Conservation (phyloP, 2,888 invertebrate genomes). For the Lasioglossum leucozonium region DNA sequence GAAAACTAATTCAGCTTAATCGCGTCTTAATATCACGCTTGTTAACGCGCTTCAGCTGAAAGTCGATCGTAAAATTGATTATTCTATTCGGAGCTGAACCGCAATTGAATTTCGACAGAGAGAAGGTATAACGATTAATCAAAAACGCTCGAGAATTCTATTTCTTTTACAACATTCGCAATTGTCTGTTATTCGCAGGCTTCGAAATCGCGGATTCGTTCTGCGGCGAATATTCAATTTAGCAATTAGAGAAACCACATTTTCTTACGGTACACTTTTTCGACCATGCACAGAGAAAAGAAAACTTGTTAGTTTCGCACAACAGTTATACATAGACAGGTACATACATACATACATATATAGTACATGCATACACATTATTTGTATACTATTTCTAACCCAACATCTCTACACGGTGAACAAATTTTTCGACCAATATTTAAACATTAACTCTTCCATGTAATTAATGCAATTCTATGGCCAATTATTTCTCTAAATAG, state of each 20-base stretch:
- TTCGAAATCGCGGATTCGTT: slow-evolving; percentile 11
- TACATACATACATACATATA: no score
- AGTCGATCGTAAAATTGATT: slow-evolving; percentile 39
- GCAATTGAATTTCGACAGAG: slow-evolving; percentile 44
- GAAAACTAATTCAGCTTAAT: slow-evolving; percentile 38
- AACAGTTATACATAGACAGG: neutral
- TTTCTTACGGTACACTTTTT: neutral
- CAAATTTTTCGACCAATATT: no score
- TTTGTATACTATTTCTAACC: no score
- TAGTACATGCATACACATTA: no score
- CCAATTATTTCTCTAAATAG: no score
- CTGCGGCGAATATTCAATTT: neutral
- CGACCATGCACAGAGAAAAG: no score
- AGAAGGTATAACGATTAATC: slow-evolving; percentile 31
- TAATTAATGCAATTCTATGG: no score
- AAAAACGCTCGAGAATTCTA: slow-evolving; percentile 29
- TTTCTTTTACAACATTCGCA: slow-evolving; percentile 28
- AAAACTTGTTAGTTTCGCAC: neutral
- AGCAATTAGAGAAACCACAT: neutral
- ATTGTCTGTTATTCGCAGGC: neutral
- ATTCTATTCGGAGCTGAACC: slow-evolving; percentile 26
- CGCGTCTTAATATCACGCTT: slow-evolving; percentile 23
- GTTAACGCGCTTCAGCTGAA: slow-evolving; percentile 33
- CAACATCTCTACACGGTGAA: no score
- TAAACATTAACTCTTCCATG: no score